A percentile compares a stretch with the other conserved stretches of the same genome.
Evolutionary conservation across 2,113 vertebrate species (phyloP).

Genomic region (Machaerirhynchus nigripectus): DNA sequence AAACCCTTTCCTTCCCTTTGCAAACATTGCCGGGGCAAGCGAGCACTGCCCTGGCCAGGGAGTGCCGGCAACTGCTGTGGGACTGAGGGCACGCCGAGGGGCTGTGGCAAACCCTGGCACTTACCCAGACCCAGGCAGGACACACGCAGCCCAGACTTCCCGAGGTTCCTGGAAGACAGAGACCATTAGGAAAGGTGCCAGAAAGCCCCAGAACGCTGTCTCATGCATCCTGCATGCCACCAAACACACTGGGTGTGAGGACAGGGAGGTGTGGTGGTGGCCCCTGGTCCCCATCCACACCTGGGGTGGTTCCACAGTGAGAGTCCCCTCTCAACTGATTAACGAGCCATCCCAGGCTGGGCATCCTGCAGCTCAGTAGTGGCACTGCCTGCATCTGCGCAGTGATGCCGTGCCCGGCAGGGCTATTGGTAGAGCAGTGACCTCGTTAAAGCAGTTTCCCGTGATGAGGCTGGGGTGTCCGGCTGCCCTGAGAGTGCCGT

Average conservation of each 20-base stretch:
- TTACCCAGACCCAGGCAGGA: conserved; percentile 98
- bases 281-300: not conserved
- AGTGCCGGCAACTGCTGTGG: not conserved
- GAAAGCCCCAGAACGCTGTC: not conserved
- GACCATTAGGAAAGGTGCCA: not conserved
- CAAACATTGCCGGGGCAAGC: not conserved
- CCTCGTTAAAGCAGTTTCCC: not conserved
- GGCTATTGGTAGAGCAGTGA: not conserved
- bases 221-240: not conserved
- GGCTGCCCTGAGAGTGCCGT: fast-evolving
- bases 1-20: conserved; percentile 33
- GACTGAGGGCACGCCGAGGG: not conserved
- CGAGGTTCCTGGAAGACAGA: conserved; percentile 90
- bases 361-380: fast-evolving
- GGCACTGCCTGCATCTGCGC: not conserved
- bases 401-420: fast-evolving
- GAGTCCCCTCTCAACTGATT: not conserved
- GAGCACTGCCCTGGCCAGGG: fast-evolving
- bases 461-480: not conserved
- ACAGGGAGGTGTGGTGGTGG: not conserved
- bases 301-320: not conserved
- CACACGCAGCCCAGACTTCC: conserved; percentile 94
- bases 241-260: fast-evolving
- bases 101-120: conserved; percentile 26
- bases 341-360: not conserved